Percentiles rank a stretch among this genome's conserved stretches.
phyloP scores from a whole-genome alignment of 2,113 vertebrate genomes.

The Centrocercus urophasianus region DNA sequence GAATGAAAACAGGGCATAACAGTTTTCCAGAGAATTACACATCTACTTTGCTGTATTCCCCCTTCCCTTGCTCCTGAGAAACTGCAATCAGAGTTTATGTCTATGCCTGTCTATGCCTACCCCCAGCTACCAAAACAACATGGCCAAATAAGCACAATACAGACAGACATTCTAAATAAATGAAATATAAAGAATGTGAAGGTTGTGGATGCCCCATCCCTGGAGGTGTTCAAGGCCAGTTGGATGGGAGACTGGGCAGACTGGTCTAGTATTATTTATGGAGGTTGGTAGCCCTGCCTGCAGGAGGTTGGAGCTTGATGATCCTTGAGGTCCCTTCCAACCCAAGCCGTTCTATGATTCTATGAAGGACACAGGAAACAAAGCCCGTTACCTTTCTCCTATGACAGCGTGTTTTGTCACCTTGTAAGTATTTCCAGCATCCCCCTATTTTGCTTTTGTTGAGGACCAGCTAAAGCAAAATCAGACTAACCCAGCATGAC shows the following conservation, averaged over 20 bases:
- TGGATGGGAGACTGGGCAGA: too few species aligned
- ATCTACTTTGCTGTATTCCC: not conserved
- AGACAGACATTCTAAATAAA: fast-evolving
- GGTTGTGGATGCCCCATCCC: too few species aligned
- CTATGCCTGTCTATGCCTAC: too few species aligned
- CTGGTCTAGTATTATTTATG: too few species aligned
- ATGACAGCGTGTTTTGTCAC: not conserved
- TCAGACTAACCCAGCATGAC: not conserved
- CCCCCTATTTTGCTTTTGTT: not conserved
- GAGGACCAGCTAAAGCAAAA: not conserved
- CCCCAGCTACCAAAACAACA: not conserved
- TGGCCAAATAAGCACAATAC: not conserved
- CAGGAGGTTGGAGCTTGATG: too few species aligned
- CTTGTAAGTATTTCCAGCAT: not conserved
- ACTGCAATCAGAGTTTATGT: not conserved
- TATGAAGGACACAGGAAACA: not conserved
- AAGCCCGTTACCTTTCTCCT: not conserved
- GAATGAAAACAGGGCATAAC: not conserved
- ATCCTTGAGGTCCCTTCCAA: too few species aligned
- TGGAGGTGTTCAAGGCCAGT: too few species aligned
- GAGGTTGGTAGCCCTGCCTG: too few species aligned
- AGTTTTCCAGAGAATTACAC: not conserved
- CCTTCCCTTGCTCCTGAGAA: not conserved
- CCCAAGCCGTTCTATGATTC: too few species aligned
- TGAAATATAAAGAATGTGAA: not conserved